Evolutionary conservation across 2,113 vertebrate genomes (phyloP).

Genomic region (Lophius piscatorius): DNA sequence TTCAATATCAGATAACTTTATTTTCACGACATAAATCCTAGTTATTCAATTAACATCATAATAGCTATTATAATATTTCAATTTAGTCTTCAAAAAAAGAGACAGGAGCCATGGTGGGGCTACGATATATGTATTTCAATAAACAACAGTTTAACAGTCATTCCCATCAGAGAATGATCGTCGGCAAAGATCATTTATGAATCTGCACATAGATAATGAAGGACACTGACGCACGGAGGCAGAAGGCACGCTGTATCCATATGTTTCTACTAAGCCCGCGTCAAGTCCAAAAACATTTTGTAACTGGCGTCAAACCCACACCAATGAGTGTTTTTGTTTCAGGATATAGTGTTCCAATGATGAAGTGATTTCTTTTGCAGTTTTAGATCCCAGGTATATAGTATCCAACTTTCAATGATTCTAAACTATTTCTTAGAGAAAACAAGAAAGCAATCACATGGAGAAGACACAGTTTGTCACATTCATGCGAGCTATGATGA

Average conservation of each 20-base stretch:
- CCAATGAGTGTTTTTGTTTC: conserved; percentile 5
- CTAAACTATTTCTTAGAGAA: background rate
- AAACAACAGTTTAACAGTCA: conserved; percentile 19
- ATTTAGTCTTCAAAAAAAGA: background rate
- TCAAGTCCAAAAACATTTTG: background rate
- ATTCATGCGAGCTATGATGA: too few relatives aligned
- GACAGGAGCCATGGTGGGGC: background rate
- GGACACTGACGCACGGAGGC: conserved; percentile 39
- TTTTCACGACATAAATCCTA: too few relatives aligned
- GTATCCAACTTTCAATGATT: conserved; percentile 3
- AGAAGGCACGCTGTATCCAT: conserved; percentile 55
- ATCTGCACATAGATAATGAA: conserved; percentile 33
- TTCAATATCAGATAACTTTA: too few relatives aligned
- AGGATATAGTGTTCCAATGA: conserved; percentile 25
- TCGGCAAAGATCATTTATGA: conserved; percentile 8
- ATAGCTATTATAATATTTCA: too few relatives aligned
- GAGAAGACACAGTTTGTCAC: too few relatives aligned
- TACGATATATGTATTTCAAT: conserved; percentile 39
- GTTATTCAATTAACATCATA: too few relatives aligned
- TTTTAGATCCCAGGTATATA: background rate
- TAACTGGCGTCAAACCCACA: background rate
- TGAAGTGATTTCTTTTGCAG: conserved; percentile 30
- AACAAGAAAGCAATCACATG: background rate
- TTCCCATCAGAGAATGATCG: conserved; percentile 8
- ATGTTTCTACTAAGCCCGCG: conserved; percentile 19